A percentile compares a stretch with the other conserved stretches of the same genome.
Evolutionary conservation across 2,113 vertebrate species (phyloP).

Genomic region (Calidris pygmaea): DNA sequence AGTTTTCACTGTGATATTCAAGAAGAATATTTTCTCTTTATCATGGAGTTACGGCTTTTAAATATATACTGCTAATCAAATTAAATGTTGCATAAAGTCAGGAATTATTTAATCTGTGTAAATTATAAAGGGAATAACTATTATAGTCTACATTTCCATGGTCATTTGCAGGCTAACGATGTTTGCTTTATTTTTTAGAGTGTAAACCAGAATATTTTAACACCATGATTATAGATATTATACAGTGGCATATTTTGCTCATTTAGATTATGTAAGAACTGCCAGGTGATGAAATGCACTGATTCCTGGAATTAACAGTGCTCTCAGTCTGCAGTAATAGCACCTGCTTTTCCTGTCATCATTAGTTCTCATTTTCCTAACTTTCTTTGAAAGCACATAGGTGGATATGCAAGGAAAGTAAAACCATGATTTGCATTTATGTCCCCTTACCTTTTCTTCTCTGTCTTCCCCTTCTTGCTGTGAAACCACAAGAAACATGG

Average conservation of each 20-base stretch:
- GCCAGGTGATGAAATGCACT: not conserved
- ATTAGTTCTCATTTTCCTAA: not conserved
- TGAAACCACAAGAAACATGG: not conserved
- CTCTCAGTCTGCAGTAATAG: not conserved
- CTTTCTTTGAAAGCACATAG: not conserved
- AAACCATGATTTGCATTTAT: not conserved
- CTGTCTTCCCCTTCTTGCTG: not conserved
- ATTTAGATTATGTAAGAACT: not conserved
- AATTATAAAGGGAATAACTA: not conserved
- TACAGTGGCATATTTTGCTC: not conserved
- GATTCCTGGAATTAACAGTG: not conserved
- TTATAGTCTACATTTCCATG: not conserved
- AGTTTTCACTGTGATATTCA: not conserved
- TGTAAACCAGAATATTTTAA: not conserved
- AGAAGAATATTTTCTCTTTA: not conserved
- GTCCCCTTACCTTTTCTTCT: not conserved
- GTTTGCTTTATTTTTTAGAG: not conserved
- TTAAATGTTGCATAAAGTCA: not conserved
- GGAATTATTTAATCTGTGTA: not conserved
- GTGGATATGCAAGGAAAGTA: not conserved
- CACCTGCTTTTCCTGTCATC: not conserved
- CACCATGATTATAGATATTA: not conserved
- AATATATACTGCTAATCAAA: not conserved
- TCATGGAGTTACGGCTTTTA: not conserved
- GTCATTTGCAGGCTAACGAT: not conserved